phyloP scores from a whole-genome alignment of 1,140 invertebrate genomes.

The Xylocopa sonorina region DNA sequence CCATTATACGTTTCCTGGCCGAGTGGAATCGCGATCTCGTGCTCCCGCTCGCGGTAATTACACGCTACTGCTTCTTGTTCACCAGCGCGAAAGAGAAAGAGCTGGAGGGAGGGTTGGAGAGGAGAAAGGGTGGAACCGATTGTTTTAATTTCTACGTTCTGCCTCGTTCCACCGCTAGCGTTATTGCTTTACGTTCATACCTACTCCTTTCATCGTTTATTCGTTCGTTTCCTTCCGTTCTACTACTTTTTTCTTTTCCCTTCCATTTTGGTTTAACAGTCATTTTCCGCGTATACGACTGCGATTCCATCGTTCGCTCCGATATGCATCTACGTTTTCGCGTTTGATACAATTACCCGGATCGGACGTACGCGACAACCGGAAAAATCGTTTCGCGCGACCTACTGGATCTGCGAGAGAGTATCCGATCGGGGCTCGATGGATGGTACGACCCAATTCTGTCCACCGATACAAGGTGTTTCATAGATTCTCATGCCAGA shows the following conservation, averaged over 20 bases:
- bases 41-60: conserved; percentile 65
- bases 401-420: background rate
- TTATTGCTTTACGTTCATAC: conserved; percentile 12
- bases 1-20: conserved; percentile 68
- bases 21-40: conserved; percentile 64
- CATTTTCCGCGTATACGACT: background rate
- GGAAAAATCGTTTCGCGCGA: conserved; percentile 36
- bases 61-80: conserved; percentile 59
- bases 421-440: background rate
- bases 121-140: conserved; percentile 27
- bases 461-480: conserved; percentile 11
- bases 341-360: conserved; percentile 13
- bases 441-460: conserved; percentile 10
- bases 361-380: background rate
- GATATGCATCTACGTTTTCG: background rate
- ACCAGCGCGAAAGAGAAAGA: background rate
- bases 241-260: background rate
- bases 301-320: background rate
- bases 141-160: conserved; percentile 62
- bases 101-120: no score
- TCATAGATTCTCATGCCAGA: no score
- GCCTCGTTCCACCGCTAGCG: conserved; percentile 1
- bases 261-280: background rate
- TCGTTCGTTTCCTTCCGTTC: background rate
- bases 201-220: conserved; percentile 1